Evolutionary conservation across 2,888 invertebrate species (phyloP).

Genomic region (Callosobruchus maculatus): DNA sequence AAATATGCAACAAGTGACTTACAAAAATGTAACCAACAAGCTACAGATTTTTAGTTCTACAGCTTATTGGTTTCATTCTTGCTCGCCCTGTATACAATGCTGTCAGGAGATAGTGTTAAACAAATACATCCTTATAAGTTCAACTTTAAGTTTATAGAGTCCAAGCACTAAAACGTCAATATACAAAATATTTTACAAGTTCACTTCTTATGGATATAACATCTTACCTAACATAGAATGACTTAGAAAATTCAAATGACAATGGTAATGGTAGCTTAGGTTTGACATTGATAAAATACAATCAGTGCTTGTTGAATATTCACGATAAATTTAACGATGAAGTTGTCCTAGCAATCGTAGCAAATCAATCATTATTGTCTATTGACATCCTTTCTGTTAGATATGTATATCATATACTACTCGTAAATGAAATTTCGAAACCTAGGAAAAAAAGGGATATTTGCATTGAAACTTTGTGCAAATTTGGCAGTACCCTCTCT

Average conservation of each 20-base stretch:
- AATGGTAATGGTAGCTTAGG: not conserved
- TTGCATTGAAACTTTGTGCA: too few relatives aligned
- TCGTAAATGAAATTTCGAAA: too few relatives aligned
- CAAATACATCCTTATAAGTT: not conserved
- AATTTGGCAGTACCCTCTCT: too few relatives aligned
- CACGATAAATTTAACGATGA: not conserved
- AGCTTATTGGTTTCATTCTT: too few relatives aligned
- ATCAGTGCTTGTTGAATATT: slow-evolving; percentile 22
- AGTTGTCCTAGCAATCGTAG: not conserved
- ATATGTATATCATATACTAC: too few relatives aligned
- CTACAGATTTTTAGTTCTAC: too few relatives aligned
- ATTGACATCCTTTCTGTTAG: too few relatives aligned
- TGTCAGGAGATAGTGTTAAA: not conserved
- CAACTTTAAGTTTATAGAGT: not conserved
- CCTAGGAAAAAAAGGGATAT: too few relatives aligned
- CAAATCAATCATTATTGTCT: not conserved
- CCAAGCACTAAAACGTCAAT: not conserved
- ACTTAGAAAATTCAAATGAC: not conserved
- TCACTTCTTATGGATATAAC: not conserved
- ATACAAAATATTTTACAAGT: not conserved
- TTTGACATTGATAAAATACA: slow-evolving; percentile 25
- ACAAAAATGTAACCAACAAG: too few relatives aligned
- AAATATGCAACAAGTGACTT: too few relatives aligned
- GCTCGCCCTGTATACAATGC: too few relatives aligned
- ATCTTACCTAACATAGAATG: not conserved